phyloP scores from a whole-genome alignment of 2,888 invertebrate genomes.

The Amiota mariae region DNA sequence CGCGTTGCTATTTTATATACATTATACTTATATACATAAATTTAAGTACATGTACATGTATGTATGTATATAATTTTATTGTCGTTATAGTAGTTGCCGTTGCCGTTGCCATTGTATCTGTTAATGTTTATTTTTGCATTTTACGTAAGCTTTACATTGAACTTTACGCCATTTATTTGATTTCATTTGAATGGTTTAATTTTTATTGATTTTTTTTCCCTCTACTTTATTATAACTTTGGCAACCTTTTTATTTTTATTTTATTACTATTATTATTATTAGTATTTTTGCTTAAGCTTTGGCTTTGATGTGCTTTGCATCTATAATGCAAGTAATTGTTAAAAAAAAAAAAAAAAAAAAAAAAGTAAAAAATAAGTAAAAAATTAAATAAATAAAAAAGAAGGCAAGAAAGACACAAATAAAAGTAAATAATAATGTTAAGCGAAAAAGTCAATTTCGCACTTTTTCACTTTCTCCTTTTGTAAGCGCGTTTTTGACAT shows the following conservation, averaged over 20 bases:
- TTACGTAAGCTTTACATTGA: constrained; percentile 55
- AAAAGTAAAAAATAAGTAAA: constrained; percentile 64
- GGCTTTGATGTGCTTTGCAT: not conserved
- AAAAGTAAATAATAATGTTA: constrained; percentile 17
- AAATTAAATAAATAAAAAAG: constrained; percentile 66
- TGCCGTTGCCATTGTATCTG: not conserved
- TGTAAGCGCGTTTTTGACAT: not conserved
- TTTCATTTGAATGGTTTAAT: constrained; percentile 18
- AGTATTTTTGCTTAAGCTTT: not conserved
- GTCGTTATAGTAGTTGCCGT: no score
- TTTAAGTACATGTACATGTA: no score
- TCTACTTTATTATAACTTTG: no score
- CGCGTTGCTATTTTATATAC: no score
- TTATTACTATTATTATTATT: not conserved
- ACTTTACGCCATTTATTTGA: constrained; percentile 39
- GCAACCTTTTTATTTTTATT: not conserved
- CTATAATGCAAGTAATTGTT: not conserved
- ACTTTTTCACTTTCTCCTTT: constrained; percentile 30
- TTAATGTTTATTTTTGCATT: constrained; percentile 11
- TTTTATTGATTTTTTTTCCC: not conserved
- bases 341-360: constrained; percentile 51
- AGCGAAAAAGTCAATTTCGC: constrained; percentile 45
- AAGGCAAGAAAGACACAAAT: constrained; percentile 50
- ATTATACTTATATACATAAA: no score
- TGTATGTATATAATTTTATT: no score